These are phyloP conservation scores for Scaptomyza pallida DNA, from an alignment of 1,140 invertebrate species.

Conservation along the genomic window DNA sequence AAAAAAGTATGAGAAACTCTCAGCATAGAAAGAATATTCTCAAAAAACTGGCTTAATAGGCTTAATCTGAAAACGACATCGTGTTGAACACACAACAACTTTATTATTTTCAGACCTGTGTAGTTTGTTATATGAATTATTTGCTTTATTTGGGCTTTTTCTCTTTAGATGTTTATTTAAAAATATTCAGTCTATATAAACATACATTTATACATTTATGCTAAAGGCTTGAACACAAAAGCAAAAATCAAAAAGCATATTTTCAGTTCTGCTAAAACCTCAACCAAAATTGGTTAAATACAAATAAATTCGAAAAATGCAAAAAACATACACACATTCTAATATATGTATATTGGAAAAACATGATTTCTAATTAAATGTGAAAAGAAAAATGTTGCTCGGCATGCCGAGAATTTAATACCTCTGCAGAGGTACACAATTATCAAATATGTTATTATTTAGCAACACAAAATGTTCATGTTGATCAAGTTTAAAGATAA, in stretches of 20 bases:
- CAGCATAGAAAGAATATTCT: no score
- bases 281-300: slow-evolving; percentile 57
- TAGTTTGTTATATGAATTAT: slow-evolving; percentile 29
- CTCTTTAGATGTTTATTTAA: slow-evolving; percentile 61
- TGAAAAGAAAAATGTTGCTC: not conserved
- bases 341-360: slow-evolving; percentile 19
- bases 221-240: slow-evolving; percentile 59
- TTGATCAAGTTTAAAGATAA: not conserved
- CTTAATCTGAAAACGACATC: no score
- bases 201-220: slow-evolving; percentile 79
- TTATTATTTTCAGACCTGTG: no score
- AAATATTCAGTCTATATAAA: slow-evolving; percentile 83
- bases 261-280: slow-evolving; percentile 62
- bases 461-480: not conserved
- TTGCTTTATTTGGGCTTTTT: slow-evolving; percentile 31
- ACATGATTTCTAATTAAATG: slow-evolving; percentile 16
- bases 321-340: slow-evolving; percentile 23
- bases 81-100: no score
- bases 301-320: slow-evolving; percentile 35
- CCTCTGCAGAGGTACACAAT: slow-evolving; percentile 4
- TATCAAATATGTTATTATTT: not conserved
- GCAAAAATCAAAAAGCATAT: slow-evolving; percentile 49
- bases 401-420: slow-evolving; percentile 15
- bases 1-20: no score
- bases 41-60: no score